These are phyloP conservation scores for Lathamus discolor DNA, from an alignment of 2,113 vertebrate species.

Conservation along the genomic window DNA sequence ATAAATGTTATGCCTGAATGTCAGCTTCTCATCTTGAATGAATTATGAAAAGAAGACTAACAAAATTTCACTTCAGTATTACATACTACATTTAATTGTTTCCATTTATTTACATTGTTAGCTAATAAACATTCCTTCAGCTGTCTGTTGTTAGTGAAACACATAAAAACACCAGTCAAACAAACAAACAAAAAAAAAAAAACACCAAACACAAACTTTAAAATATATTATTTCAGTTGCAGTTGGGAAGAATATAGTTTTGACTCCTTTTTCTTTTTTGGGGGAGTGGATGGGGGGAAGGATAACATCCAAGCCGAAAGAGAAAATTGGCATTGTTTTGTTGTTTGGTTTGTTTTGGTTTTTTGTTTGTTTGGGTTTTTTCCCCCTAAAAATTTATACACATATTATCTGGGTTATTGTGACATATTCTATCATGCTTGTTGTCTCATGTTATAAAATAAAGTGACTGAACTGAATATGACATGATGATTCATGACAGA, in stretches of 20 bases:
- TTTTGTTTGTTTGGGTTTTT: neutral
- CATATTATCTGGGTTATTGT: conserved; percentile 36
- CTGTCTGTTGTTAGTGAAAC: neutral
- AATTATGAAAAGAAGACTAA: neutral
- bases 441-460: conserved; percentile 48
- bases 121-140: neutral
- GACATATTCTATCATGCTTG: conserved; percentile 57
- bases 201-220: neutral
- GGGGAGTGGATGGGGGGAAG: rapidly evolving
- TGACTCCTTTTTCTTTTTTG: neutral
- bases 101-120: neutral
- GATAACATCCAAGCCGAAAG: neutral
- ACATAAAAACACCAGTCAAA: neutral
- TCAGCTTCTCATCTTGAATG: neutral
- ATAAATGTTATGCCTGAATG: neutral
- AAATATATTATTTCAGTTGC: neutral
- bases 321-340: neutral
- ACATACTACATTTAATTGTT: neutral
- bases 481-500: conserved; percentile 67
- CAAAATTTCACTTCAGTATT: neutral
- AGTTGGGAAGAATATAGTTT: neutral
- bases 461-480: conserved; percentile 40
- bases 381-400: neutral
- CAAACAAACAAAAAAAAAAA: neutral
- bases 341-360: neutral